Evolutionary conservation across 2,888 invertebrate genomes (phyloP).

Genomic region (Myopa testacea): DNA sequence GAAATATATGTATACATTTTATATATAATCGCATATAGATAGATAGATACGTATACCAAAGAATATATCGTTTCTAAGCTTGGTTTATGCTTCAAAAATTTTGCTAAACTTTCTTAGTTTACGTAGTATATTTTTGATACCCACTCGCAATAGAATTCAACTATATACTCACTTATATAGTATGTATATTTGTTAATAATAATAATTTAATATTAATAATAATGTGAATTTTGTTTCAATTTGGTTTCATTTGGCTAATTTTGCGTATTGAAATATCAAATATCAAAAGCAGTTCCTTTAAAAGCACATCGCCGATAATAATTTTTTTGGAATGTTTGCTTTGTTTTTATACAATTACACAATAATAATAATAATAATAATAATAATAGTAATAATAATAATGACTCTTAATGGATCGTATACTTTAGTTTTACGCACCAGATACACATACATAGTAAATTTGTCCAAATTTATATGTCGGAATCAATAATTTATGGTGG

Average conservation of each 20-base stretch:
- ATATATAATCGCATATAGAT: not conserved
- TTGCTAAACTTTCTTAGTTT: slow-evolving; percentile 31
- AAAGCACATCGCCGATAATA: slow-evolving; percentile 25
- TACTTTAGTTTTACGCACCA: slow-evolving; percentile 31
- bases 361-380: not conserved
- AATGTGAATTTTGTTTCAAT: slow-evolving; percentile 6
- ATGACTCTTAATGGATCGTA: slow-evolving; percentile 26
- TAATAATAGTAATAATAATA: not conserved
- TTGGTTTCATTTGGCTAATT: slow-evolving; percentile 36
- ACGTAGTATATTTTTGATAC: slow-evolving; percentile 32
- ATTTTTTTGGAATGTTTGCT: not conserved
- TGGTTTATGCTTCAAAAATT: slow-evolving; percentile 24
- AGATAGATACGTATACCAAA: slow-evolving; percentile 7
- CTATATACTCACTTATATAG: slow-evolving; percentile 9
- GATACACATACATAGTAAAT: slow-evolving; percentile 11
- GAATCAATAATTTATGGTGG: not conserved
- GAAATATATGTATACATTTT: not conserved
- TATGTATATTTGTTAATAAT: slow-evolving; percentile 14
- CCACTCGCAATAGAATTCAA: slow-evolving; percentile 28
- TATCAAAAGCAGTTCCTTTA: slow-evolving; percentile 37
- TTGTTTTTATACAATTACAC: not conserved
- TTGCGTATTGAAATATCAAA: slow-evolving; percentile 33
- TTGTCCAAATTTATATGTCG: not conserved
- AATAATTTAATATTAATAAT: not conserved
- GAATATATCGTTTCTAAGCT: not conserved